Conservation (phyloP, 2,888 invertebrate genomes). For the Nymphalis urticae region DNA sequence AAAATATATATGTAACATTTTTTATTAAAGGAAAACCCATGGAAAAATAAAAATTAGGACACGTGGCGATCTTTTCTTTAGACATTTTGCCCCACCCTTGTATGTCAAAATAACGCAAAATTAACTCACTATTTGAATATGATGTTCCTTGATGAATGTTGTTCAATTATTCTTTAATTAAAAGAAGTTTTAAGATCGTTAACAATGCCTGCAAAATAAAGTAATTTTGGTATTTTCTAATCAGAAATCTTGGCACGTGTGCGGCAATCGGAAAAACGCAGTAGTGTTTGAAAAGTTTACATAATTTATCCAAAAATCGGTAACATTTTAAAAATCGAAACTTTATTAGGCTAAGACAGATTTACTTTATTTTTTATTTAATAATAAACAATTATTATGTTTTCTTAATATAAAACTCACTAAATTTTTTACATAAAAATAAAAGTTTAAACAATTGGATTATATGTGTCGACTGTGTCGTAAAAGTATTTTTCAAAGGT, state of each 20-base stretch:
- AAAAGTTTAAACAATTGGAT: too few species aligned
- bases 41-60: slow-evolving; percentile 68
- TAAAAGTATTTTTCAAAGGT: too few species aligned
- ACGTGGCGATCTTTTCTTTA: slow-evolving; percentile 74
- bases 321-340: slow-evolving; percentile 11
- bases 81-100: slow-evolving; percentile 78
- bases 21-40: slow-evolving; percentile 44
- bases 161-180: slow-evolving; percentile 51
- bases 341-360: background rate
- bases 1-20: background rate
- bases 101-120: slow-evolving; percentile 64
- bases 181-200: slow-evolving; percentile 50
- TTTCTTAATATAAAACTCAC: too few species aligned
- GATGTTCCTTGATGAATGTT: slow-evolving; percentile 50
- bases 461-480: too few species aligned
- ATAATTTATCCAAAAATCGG: slow-evolving; percentile 30
- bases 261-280: slow-evolving; percentile 79
- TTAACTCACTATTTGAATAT: slow-evolving; percentile 61
- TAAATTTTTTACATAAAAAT: too few species aligned
- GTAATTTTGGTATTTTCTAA: slow-evolving; percentile 63
- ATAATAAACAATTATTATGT: background rate
- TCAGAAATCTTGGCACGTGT: slow-evolving; percentile 80
- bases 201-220: slow-evolving; percentile 64
- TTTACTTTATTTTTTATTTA: background rate
- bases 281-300: slow-evolving; percentile 38